Base-by-base conservation (phyloP, 1,140 invertebrate genomes). In the Atta texana region DNA sequence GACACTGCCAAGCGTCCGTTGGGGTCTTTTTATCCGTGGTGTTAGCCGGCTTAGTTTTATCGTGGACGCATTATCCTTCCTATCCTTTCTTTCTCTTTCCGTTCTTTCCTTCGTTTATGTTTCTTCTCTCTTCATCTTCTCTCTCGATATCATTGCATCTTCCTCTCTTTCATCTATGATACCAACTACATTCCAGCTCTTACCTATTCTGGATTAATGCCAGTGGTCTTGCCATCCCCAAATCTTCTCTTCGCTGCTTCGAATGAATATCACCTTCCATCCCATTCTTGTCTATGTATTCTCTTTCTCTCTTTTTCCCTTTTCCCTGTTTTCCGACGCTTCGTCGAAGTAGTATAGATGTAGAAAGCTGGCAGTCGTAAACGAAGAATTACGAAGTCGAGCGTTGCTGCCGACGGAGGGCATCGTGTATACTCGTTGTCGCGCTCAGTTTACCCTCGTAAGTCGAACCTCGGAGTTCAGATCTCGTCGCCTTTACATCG, bases 21-120 rank as follows among this genome's bases (percentile, higher is more conserved):
- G 72, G 87, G 88, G 76, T 88, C 89, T 92, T 92, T 91, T 93
- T 93, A 92, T 93, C 93, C 87, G 51, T 80, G 91, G 90, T 91
- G 92, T 93, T 94, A 93, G 88, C 91, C 88, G 93, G 93, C 92
- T 94, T 93, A 94, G 93, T 93, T 94, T 94, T 94, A 94, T 94
- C 93, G 92, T 74, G 88, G 91, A 39, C 87, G 90, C 90, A 93
- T 94, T 94, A 94, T 90, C 92, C 91, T 86, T 89, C 85, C 72
- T 90, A 85, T 77, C 64, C 64, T 74, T 72, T 78, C 68, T n/a
- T 55, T 57, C 76, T 77, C 82, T 55, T 72, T 57, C 4, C 21
- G 12, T 53, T 24, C 72, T 24, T 3, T 39, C 49, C 57, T 68
- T 80, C 34, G 18, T 57, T 8, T 24, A 39, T 18, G 16, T 76